Evolutionary conservation across 2,797 vertebrate genomes (phyloP), one percentile per base, ranked within the genome.

Genomic region (Oryzias dopingdopingensis): DNA sequence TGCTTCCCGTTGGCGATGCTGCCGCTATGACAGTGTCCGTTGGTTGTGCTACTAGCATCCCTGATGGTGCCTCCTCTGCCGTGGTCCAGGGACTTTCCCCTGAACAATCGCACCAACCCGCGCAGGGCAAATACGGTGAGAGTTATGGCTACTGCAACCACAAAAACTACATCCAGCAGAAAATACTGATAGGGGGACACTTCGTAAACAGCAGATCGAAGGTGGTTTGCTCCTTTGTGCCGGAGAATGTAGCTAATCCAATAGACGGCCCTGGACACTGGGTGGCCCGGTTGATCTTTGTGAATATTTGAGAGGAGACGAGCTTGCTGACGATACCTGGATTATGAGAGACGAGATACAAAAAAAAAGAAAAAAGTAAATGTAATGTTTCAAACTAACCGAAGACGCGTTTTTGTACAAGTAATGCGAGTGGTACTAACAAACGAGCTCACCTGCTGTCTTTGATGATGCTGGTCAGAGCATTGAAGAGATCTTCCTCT

Each of bases 171-270:
- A 77, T 99, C 96, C 87, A 99, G 68, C 76, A 99, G 87, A 82
- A 97, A 98, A 91, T 99, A 99, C 89, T 98, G 96, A 85, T 92
- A 94, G 4, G 90, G 90, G 72, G 95, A 93, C 69, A 99, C 93
- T 17, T 90, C 88, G 59, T 98, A 94, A 46, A 98, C 94, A 12
- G 95, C 89, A 0, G 96, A 94, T 67, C 95, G 97, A 42, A 99
- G 91, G 87, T 99, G 97, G 41, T 91, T 87, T 26, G 96, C 96
- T 55, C 97, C 97, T 0, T 92, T 83, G 86, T 99, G 95, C 51
- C 96, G 95, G 45, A 99, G 93, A 60, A 99, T 91, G 82, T 99
- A 99, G 82, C 92, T 89, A 67, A 99, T 96, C 97, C 97, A 99
- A 82, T 97, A 98, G n/a, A 93, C 88, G 2, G 96, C 96, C 57